Evolutionary conservation across 2,113 vertebrate genomes (phyloP).

Genomic region (Microtus montanus): DNA sequence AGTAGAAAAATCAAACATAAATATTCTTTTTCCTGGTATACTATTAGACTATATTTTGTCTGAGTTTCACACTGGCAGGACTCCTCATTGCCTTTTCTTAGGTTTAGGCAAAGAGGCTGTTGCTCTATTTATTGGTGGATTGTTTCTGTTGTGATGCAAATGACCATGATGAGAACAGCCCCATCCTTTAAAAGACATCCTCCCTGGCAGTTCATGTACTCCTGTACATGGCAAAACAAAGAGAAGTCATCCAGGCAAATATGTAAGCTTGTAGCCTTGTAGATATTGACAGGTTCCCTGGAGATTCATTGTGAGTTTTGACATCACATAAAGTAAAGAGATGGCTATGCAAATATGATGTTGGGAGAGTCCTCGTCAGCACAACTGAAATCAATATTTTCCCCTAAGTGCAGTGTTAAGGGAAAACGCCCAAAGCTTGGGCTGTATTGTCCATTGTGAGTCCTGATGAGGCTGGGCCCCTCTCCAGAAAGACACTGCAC

Average conservation of each 20-base stretch:
- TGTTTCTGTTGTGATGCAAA: background rate
- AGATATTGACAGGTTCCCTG: background rate
- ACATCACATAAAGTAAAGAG: background rate
- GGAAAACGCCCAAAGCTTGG: slow-evolving; percentile 11
- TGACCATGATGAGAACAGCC: background rate
- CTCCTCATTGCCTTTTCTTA: background rate
- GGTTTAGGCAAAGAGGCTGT: background rate
- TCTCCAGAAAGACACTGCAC: slow-evolving; percentile 64
- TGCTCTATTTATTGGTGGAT: background rate
- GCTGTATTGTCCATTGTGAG: background rate
- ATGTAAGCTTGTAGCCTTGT: background rate
- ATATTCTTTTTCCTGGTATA: background rate
- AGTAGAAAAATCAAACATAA: background rate
- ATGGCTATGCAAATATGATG: background rate
- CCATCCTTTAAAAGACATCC: background rate
- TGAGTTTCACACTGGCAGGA: background rate
- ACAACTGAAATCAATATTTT: background rate
- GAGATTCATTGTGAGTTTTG: background rate
- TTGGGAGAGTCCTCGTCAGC: background rate
- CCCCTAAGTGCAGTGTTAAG: background rate
- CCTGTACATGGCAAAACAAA: background rate
- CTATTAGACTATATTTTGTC: background rate
- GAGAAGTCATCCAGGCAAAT: background rate
- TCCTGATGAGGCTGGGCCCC: slow-evolving; percentile 44
- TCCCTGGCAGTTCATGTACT: background rate